These are phyloP conservation scores for Darevskia nairensis DNA, from an alignment of 2,797 vertebrate species.

Conservation along the genomic window DNA sequence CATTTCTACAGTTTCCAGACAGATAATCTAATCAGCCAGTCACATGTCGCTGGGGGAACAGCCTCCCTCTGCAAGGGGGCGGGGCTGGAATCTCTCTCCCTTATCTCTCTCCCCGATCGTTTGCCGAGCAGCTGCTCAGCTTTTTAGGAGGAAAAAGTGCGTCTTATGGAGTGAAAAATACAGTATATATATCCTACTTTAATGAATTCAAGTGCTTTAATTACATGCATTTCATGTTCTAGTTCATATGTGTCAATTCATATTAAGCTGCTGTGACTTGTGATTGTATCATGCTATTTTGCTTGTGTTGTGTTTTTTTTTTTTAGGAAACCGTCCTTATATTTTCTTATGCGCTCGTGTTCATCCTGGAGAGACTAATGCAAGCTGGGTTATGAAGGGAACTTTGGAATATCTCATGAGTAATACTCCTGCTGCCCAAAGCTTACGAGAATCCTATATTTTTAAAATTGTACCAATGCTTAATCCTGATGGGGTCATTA, in stretches of 20 bases:
- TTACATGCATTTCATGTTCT: background rate
- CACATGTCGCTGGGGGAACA: too few relatives aligned
- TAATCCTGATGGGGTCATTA: conserved; percentile 97
- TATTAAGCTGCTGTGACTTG: background rate
- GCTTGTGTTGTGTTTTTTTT: conserved; percentile 17
- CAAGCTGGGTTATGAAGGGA: conserved; percentile 99
- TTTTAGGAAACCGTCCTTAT: conserved; percentile 92
- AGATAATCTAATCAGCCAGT: too few relatives aligned
- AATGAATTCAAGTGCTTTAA: background rate
- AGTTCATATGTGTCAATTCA: background rate
- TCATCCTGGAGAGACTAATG: conserved; percentile 97
- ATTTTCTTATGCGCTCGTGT: conserved; percentile 95
- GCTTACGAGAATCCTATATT: conserved; percentile 93
- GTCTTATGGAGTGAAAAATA: too few relatives aligned
- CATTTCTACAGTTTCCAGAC: too few relatives aligned
- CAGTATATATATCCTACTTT: too few relatives aligned
- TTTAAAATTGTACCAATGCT: conserved; percentile 99
- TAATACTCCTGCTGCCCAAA: conserved; percentile 87
- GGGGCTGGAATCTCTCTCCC: too few relatives aligned
- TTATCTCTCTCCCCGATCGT: too few relatives aligned
- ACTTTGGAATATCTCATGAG: conserved; percentile 97
- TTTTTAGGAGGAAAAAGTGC: too few relatives aligned
- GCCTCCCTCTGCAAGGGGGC: too few relatives aligned
- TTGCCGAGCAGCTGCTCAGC: too few relatives aligned
- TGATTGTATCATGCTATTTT: conserved; percentile 33